phyloP scores from a whole-genome alignment of 2,888 invertebrate species.

The Catocala sponsa region DNA sequence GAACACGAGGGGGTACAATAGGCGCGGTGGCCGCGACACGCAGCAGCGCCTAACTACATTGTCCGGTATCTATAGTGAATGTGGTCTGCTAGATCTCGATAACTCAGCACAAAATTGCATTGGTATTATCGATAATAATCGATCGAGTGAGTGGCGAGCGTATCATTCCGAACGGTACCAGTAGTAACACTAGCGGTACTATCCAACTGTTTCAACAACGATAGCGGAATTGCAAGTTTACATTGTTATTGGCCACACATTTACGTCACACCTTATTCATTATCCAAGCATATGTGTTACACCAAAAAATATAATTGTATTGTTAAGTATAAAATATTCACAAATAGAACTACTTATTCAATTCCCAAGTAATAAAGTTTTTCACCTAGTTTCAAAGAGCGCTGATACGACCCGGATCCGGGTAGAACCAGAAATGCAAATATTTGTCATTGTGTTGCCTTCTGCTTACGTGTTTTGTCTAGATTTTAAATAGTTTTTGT shows the following conservation, averaged over 20 bases:
- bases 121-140: slow-evolving; percentile 71
- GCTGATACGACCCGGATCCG: slow-evolving; percentile 48
- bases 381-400: slow-evolving; percentile 14
- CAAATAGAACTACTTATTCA: slow-evolving; percentile 8
- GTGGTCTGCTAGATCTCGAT: slow-evolving; percentile 53
- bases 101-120: slow-evolving; percentile 63
- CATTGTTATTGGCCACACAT: slow-evolving; percentile 48
- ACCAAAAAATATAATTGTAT: slow-evolving; percentile 11
- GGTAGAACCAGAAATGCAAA: slow-evolving; percentile 38
- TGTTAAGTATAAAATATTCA: slow-evolving; percentile 8
- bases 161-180: slow-evolving; percentile 71
- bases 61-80: slow-evolving; percentile 25
- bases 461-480: slow-evolving; percentile 5
- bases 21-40: too few relatives aligned
- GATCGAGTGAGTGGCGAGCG: slow-evolving; percentile 64
- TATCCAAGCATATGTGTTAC: slow-evolving; percentile 27
- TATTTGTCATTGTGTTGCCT: slow-evolving; percentile 26
- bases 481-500: slow-evolving; percentile 2
- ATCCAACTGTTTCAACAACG: slow-evolving; percentile 69
- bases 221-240: slow-evolving; percentile 52
- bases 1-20: slow-evolving; percentile 2
- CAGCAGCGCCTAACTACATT: too few relatives aligned
- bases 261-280: slow-evolving; percentile 44
- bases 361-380: slow-evolving; percentile 15
- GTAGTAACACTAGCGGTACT: slow-evolving; percentile 78